Conservation (phyloP, 2,888 invertebrate genomes). For the Yponomeuta evonymella region DNA sequence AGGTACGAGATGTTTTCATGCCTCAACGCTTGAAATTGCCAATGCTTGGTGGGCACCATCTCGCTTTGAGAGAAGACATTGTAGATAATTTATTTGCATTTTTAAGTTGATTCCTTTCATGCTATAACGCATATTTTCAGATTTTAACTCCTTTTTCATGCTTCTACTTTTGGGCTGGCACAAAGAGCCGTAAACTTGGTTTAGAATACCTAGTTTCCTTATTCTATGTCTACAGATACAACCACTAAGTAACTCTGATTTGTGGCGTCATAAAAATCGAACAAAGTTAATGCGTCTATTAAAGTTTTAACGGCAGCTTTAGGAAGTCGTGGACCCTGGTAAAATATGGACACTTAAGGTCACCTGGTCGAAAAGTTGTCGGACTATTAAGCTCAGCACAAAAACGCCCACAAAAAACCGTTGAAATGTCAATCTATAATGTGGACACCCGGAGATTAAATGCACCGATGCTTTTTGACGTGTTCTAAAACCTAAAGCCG, state of each 20-base stretch:
- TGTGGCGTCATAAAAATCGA: conserved; percentile 10
- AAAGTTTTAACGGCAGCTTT: conserved; percentile 2
- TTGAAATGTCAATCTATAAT: background rate
- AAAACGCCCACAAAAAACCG: background rate
- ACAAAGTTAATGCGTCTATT: conserved; percentile 6
- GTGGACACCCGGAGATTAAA: background rate
- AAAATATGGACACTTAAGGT: background rate
- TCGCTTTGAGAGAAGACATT: no score
- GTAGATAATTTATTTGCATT: no score
- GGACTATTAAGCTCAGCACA: background rate
- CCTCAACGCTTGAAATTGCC: no score
- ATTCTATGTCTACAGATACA: background rate
- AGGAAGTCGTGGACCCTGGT: background rate
- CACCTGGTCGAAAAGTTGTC: background rate
- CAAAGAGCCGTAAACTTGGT: background rate
- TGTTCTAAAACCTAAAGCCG: background rate
- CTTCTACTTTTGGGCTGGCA: no score
- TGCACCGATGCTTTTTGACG: background rate
- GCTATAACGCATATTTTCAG: no score
- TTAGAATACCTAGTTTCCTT: background rate
- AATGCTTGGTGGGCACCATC: no score
- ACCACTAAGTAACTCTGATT: conserved; percentile 10
- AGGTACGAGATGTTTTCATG: no score
- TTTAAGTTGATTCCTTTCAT: no score
- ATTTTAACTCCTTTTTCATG: no score